Evolutionary conservation across 2,888 invertebrate species (phyloP), one percentile per base, ranked within the genome.

Genomic region (Melanophora roralis): DNA sequence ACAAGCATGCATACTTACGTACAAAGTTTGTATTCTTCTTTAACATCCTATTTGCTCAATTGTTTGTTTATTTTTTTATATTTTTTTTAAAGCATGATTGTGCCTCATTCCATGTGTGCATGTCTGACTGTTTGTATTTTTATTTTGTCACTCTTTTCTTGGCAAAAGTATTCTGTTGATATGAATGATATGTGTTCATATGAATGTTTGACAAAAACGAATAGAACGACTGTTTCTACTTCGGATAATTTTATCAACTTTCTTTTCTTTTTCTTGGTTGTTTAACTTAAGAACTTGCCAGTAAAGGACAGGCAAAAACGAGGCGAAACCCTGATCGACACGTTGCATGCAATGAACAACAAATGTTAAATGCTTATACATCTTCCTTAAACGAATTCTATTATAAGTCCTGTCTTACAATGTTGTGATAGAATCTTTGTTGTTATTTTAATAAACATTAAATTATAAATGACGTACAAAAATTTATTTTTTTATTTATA

Each of bases 201-300:
- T n/a, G n/a, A n/a, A n/a, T n/a, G n/a, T n/a, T n/a, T n/a, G n/a
- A n/a, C n/a, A n/a, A n/a, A n/a, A n/a, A n/a, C n/a, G n/a, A n/a
- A 59, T 60, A 19, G 36, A 60, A 21, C 43, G 51, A 74, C 65
- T 59, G 73, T 43, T 16, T 43, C 27, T 45, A 53, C 43, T 60
- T 65, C 12, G 23, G 36, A 75, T 71, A 53, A 65, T 60, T 79
- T 79, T 55, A 53, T 68, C 43, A 45, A 79, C 74, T 65, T 79
- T 32, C 60, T 9, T 47, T 57, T 69, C 19, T 62, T 36, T 38
- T 57, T 11, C 38, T 57, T 69, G 19, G 53, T 36, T 47, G 57
- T 78, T 68, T 6, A n/a, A 14, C 38, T 36, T 38, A 19, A 64
- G 14, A 12, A 38, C n/a, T 67, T 67, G 12, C 11, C 64, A 32